These are phyloP conservation scores for Hydropsyche tenuis DNA, from an alignment of 1,140 invertebrate genomes.

Conservation along the genomic window DNA sequence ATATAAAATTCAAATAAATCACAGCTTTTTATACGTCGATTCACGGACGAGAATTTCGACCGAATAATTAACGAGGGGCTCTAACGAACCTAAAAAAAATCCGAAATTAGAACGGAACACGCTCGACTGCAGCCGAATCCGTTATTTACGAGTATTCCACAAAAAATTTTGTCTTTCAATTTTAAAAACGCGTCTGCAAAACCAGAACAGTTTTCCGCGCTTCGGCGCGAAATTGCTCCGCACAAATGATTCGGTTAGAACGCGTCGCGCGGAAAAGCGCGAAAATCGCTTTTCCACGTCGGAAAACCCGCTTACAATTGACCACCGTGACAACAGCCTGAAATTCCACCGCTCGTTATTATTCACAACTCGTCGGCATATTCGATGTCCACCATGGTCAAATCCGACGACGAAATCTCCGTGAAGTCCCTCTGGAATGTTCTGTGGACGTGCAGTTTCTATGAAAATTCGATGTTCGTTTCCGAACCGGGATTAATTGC, in stretches of 20 bases:
- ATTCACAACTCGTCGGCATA: slow-evolving; percentile 8
- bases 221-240: background rate
- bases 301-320: background rate
- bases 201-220: too few species aligned
- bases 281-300: background rate
- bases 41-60: background rate
- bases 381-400: background rate
- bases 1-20: too few species aligned
- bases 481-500: too few species aligned
- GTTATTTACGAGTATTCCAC: too few species aligned
- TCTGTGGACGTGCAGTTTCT: too few species aligned
- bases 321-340: background rate
- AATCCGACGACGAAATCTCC: background rate
- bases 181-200: too few species aligned
- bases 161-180: too few species aligned
- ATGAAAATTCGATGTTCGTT: too few species aligned
- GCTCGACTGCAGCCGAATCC: background rate
- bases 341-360: background rate
- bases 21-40: background rate
- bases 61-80: slow-evolving; percentile 2
- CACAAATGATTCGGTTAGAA: slow-evolving; percentile 6
- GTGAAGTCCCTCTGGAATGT: background rate
- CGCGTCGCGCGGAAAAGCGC: background rate
- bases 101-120: background rate
- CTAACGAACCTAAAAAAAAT: slow-evolving; percentile 15